phyloP scores from a whole-genome alignment of 1,140 invertebrate genomes.

The Apis mellifera region Amel_HAv3.1 CM009938.2:10708001-10708500 shows the following conservation, averaged over 20 bases:
- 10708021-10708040: too few relatives aligned
- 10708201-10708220: slow-evolving; percentile 2
- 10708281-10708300: slow-evolving; percentile 3
- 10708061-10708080: too few relatives aligned
- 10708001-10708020: too few relatives aligned
- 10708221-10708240: background rate
- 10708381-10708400: slow-evolving; percentile 6
- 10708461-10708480: too few relatives aligned
- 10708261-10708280: slow-evolving; percentile 3
- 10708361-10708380: slow-evolving; percentile 14
- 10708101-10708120: background rate
- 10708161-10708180: background rate
- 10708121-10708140: background rate
- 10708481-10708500: too few relatives aligned
- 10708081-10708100: background rate
- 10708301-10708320: slow-evolving; percentile 16
- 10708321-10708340: background rate
- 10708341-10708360: slow-evolving; percentile 19
- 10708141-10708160: background rate
- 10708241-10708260: background rate
- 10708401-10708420: background rate
- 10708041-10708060: too few relatives aligned
- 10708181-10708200: background rate
- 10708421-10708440: background rate
- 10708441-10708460: background rate